Base-by-base conservation (phyloP, 1,140 invertebrate genomes). In the Mactra quadrangularis region DNA sequence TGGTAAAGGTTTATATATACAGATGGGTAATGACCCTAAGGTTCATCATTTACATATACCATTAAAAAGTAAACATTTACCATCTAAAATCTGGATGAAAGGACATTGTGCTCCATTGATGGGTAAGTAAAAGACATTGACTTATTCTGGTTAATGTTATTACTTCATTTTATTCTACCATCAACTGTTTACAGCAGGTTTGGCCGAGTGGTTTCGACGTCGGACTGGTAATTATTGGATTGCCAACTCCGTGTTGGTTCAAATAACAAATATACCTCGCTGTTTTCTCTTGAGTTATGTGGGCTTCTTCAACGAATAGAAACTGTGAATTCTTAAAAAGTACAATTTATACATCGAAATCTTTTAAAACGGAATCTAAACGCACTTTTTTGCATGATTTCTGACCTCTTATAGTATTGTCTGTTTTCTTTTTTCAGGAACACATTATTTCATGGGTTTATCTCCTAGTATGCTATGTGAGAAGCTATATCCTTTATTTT, bases 1-100 rank as follows among this genome's bases (percentile, higher is more conserved):
- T 47, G 88, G 88, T 11, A 88, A 87, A 81, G 90, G 90, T 9
- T 84, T 91, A 3, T 90, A 87, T 79, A 90, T 91, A 77, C 90
- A 91, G 70, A 88, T 85, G 76, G 90, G 90, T 29, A 79, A 84
- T 25, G 72, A 86, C 15, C 87, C 89, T 2, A 86, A 87, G 62
- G 64, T 68, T 19, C 66, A 88, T 52, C 86, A 82, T 33, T 77
- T 86, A 76, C 78, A 86, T 53, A 90, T 91, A 27, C 88, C 90
- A 19, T 55, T 89, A 33, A 83, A 90, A 22, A 74, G 87, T 25
- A 83, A 85, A 38, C 66, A 86, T 35, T 75, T 91, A 3, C 6
- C 6, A 7, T 64, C 83, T 2, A 53, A 77, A 11, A 57, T 89
- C 3, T 91, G 90, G 90, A 87, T 86, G 62, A 82, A 83, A 38